Conservation (phyloP, 2,113 vertebrate species). For the Hypanus sabinus region DNA sequence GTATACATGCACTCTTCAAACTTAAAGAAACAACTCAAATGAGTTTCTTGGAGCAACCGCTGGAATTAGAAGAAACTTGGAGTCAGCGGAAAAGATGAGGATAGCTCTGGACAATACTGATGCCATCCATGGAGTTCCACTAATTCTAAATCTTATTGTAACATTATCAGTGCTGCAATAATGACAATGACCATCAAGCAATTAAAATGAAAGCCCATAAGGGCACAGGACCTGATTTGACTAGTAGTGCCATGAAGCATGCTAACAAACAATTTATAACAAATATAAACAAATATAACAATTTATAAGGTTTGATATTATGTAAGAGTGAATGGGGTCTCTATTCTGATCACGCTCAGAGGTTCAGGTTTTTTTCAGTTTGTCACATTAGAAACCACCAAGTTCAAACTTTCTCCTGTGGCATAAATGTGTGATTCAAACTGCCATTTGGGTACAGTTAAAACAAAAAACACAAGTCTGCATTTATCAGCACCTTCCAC, state of each 20-base stretch:
- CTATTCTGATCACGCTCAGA: background rate
- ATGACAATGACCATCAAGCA: background rate
- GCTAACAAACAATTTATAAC: background rate
- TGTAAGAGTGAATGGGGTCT: background rate
- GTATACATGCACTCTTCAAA: background rate
- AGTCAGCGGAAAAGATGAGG: too few relatives aligned
- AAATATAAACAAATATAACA: too few relatives aligned
- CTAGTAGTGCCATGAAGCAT: background rate
- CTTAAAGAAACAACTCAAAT: background rate
- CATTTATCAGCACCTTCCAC: background rate
- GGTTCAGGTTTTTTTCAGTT: background rate
- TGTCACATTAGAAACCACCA: background rate
- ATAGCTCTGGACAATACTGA: background rate
- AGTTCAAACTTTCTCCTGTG: background rate
- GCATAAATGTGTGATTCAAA: background rate
- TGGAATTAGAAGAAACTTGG: background rate
- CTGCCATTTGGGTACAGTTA: background rate
- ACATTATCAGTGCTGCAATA: background rate
- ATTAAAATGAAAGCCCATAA: background rate
- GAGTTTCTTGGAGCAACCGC: background rate
- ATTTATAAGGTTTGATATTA: background rate
- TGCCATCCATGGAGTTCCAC: background rate
- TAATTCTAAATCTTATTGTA: background rate
- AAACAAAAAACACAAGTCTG: background rate
- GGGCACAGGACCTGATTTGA: background rate